Evolutionary conservation across 2,113 vertebrate species (phyloP).

Genomic region (Lutjanus erythropterus): DNA sequence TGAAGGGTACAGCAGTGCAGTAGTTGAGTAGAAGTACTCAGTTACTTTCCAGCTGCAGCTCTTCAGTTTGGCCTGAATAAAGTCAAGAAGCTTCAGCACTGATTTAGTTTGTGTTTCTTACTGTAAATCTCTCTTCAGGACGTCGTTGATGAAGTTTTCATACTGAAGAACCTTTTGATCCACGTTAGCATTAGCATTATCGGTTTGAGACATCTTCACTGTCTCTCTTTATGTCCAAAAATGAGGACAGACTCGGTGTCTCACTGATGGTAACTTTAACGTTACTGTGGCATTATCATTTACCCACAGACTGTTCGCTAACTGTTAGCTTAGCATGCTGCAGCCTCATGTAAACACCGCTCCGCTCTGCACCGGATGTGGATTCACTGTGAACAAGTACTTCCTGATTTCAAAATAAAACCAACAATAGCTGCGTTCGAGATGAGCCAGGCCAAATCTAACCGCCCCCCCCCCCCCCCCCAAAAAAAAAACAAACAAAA

Average conservation of each 20-base stretch:
- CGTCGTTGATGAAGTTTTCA: conserved; percentile 89
- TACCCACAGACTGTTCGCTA: too few species aligned
- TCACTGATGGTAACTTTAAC: rapidly evolving
- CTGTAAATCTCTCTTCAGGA: conserved; percentile 89
- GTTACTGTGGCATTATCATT: background rate
- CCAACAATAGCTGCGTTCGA: too few species aligned
- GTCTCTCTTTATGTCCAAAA: background rate
- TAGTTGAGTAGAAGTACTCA: too few species aligned
- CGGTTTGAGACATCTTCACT: conserved; percentile 39
- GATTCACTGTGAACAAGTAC: rapidly evolving
- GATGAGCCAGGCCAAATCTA: too few species aligned
- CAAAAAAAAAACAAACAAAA: too few species aligned
- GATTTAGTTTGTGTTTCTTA: conserved; percentile 80
- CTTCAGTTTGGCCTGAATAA: too few species aligned
- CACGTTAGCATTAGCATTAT: conserved; percentile 39
- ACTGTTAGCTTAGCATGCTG: background rate
- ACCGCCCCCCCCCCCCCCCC: too few species aligned
- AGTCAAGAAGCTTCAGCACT: too few species aligned
- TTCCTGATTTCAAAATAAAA: conserved; percentile 10
- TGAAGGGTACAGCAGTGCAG: too few species aligned
- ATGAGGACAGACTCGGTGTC: background rate
- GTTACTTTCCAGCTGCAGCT: too few species aligned
- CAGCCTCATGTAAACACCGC: background rate
- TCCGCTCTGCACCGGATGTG: background rate
- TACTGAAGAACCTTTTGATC: conserved; percentile 88